Conservation (phyloP, 2,888 invertebrate species). For the Autographa gamma region DNA sequence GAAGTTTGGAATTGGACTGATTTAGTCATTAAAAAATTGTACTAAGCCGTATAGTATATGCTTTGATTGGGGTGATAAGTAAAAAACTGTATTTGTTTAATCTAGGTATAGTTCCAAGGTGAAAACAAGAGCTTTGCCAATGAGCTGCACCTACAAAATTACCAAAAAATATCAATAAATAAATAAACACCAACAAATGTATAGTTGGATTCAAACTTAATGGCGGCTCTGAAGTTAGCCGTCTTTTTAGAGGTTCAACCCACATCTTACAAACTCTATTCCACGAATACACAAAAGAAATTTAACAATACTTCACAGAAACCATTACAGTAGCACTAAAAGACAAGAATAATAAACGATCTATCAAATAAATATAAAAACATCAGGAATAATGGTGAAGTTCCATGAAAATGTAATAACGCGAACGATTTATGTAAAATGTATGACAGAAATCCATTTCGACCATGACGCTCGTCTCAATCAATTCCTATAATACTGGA, state of each 20-base stretch:
- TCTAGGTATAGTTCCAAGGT: too few species aligned
- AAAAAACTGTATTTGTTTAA: too few species aligned
- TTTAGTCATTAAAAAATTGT: too few species aligned
- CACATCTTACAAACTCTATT: not conserved
- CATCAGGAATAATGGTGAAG: constrained; percentile 19
- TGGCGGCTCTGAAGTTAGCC: too few species aligned
- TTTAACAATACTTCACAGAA: constrained; percentile 25
- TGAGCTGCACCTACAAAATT: too few species aligned
- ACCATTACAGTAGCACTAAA: constrained; percentile 16
- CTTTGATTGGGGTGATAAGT: too few species aligned
- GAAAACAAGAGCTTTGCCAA: too few species aligned
- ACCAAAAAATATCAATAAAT: too few species aligned
- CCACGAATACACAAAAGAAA: constrained; percentile 34
- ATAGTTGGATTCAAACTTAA: too few species aligned
- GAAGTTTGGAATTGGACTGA: too few species aligned
- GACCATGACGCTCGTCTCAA: constrained; percentile 27
- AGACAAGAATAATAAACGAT: constrained; percentile 36
- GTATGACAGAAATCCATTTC: constrained; percentile 34
- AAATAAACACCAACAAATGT: too few species aligned
- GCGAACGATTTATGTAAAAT: constrained; percentile 31
- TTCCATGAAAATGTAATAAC: constrained; percentile 23
- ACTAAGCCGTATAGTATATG: too few species aligned
- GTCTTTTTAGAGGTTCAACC: not conserved
- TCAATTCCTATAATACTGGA: constrained; percentile 28
- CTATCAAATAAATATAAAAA: constrained; percentile 32